Percentiles rank a stretch among this genome's conserved stretches.
These are phyloP conservation scores for Epirrhoe tristata DNA, from an alignment of 2,888 invertebrate species.

Conservation along the genomic window DNA sequence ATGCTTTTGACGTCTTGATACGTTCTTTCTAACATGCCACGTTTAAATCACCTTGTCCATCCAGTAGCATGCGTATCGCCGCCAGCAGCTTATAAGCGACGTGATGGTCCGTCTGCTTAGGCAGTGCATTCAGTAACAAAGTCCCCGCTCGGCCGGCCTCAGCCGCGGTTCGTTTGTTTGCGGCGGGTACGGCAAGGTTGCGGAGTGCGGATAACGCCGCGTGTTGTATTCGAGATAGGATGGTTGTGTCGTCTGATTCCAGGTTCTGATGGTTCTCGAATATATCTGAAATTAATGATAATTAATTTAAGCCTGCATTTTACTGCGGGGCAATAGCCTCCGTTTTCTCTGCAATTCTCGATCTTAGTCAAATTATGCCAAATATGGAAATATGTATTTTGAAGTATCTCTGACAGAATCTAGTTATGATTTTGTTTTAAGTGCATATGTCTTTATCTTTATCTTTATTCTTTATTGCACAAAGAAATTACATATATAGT, in stretches of 20 bases:
- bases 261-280: constrained; percentile 67
- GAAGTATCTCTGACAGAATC: too few species aligned
- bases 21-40: too few species aligned
- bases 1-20: too few species aligned
- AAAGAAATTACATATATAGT: too few species aligned
- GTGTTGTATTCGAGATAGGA: constrained; percentile 85
- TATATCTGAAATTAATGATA: constrained; percentile 59
- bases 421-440: too few species aligned
- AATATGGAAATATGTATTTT: too few species aligned
- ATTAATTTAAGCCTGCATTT: too few species aligned
- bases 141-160: constrained; percentile 85
- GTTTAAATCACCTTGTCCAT: constrained; percentile 92
- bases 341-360: too few species aligned
- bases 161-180: constrained; percentile 91
- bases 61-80: constrained; percentile 93
- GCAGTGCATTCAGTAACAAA: constrained; percentile 88
- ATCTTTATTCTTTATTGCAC: too few species aligned
- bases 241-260: constrained; percentile 44
- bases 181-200: constrained; percentile 90
- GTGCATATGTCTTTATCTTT: too few species aligned
- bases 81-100: constrained; percentile 95
- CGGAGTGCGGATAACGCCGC: constrained; percentile 91
- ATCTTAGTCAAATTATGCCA: too few species aligned
- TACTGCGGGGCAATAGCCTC: too few species aligned
- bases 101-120: constrained; percentile 89